Base-by-base conservation (phyloP, 2,113 vertebrate genomes). In the Tupaia chinensis region DNA sequence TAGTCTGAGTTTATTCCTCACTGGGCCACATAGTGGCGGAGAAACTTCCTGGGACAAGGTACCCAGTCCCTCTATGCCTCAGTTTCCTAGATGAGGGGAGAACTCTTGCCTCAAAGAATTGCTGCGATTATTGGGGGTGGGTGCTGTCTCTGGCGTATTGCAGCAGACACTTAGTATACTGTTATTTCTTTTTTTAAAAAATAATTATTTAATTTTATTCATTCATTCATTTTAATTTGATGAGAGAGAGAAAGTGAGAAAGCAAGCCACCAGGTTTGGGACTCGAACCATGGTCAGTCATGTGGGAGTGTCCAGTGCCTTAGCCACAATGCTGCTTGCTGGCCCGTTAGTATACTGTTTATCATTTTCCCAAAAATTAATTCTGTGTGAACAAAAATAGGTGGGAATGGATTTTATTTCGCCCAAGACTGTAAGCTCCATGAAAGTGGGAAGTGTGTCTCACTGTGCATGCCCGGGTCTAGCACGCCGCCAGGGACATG, bases 401-500 rank as follows among this genome's bases (percentile, higher is more conserved):
- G 16, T 11, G 6, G 25, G 94, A 32, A 56, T 10, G 63, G 27
- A 14, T 68, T 65, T 19, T 58, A 7, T 4, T 1, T 7, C 53
- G 22, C 3, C 17, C 11, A 44, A 78, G 89, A n/a, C 78, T 14
- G 6, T 1, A 16, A 34, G 56, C 53, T 93, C 54, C 68, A 19
- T 1, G 0, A 60, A 22, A 32, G 73, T 2, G 8, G 27, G 4
- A 8, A 23, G 9, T 3, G 11, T 0, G 1, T 19, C 65, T 92
- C 17, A 17, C 60, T 70, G 4, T 27, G 68, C 1, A 2, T 0
- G 25, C 9, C 61, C 11, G 5, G 7, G 63, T 14, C 19, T 7
- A 60, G 92, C 32, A 6, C 0, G 3, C 25, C 3, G 32, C 17
- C 32, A 7, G 29, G 12, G 61, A 6, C 19, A 11, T 0, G 1